These are phyloP conservation scores for Crotalus viridis DNA, from an alignment of 2,113 vertebrate species.

Conservation along the genomic window DNA sequence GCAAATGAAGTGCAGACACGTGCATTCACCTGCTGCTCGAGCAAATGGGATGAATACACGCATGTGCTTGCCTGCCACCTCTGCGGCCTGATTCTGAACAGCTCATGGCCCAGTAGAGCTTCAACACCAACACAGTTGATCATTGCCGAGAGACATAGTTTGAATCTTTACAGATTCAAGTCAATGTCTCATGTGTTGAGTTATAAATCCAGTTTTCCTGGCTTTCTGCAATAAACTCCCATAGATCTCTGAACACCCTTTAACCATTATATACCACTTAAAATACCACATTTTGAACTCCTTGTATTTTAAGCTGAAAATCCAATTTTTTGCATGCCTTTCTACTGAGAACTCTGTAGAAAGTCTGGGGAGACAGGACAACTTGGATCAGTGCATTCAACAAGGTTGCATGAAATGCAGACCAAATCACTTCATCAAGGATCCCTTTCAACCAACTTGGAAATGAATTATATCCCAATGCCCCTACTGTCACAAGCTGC, in stretches of 20 bases:
- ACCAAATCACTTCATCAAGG: neutral
- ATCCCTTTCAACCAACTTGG: neutral
- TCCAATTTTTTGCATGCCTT: neutral
- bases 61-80: no score
- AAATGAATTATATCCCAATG: neutral
- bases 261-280: neutral
- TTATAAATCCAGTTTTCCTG: neutral
- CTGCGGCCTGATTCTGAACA: no score
- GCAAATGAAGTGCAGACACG: no score
- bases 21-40: no score
- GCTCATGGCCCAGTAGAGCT: neutral
- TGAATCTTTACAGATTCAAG: neutral
- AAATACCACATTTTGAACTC: neutral
- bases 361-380: neutral
- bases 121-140: neutral
- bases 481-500: neutral
- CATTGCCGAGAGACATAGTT: neutral
- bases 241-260: neutral
- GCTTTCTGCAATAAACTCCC: neutral
- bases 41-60: no score
- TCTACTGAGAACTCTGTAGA: neutral
- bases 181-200: neutral
- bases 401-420: neutral
- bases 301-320: neutral
- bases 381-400: neutral